phyloP scores from a whole-genome alignment of 2,888 invertebrate species.

The Ommatoiulus sabulosus region DNA sequence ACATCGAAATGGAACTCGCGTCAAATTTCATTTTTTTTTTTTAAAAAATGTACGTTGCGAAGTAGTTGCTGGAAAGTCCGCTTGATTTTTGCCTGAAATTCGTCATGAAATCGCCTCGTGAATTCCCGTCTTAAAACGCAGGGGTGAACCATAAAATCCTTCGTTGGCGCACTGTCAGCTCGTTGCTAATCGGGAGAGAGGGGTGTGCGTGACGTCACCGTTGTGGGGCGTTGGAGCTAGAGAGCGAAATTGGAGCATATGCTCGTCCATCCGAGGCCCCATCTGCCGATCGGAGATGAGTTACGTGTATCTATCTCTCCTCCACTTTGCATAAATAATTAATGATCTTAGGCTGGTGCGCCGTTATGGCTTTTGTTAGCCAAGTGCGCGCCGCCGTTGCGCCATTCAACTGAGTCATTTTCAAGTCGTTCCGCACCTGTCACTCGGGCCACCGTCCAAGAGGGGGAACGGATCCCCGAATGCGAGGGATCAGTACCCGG shows the following conservation, averaged over 20 bases:
- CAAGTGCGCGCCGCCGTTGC: constrained; percentile 14
- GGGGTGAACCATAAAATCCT: too few relatives aligned
- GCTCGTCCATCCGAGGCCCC: constrained; percentile 45
- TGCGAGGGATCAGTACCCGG: background rate
- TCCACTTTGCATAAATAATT: constrained; percentile 55
- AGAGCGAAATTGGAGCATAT: constrained; percentile 35
- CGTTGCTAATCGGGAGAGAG: too few relatives aligned
- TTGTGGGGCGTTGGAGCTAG: background rate
- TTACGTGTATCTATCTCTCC: constrained; percentile 40
- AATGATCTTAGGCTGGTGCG: constrained; percentile 53
- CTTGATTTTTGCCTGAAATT: too few relatives aligned
- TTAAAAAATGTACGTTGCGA: too few relatives aligned
- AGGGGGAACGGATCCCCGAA: constrained; percentile 6
- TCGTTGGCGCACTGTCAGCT: too few relatives aligned
- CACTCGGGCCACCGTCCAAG: background rate
- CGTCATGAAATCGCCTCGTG: too few relatives aligned
- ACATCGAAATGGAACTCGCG: too few relatives aligned
- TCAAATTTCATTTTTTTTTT: too few relatives aligned
- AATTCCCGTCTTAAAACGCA: too few relatives aligned
- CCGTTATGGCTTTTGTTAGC: constrained; percentile 52
- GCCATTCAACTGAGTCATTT: constrained; percentile 55
- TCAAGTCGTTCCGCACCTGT: constrained; percentile 53
- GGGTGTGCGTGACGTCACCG: background rate
- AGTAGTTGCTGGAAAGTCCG: too few relatives aligned
- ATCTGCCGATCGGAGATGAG: constrained; percentile 47